phyloP scores from a whole-genome alignment of 1,140 invertebrate genomes.

The Ostrea edulis region DNA sequence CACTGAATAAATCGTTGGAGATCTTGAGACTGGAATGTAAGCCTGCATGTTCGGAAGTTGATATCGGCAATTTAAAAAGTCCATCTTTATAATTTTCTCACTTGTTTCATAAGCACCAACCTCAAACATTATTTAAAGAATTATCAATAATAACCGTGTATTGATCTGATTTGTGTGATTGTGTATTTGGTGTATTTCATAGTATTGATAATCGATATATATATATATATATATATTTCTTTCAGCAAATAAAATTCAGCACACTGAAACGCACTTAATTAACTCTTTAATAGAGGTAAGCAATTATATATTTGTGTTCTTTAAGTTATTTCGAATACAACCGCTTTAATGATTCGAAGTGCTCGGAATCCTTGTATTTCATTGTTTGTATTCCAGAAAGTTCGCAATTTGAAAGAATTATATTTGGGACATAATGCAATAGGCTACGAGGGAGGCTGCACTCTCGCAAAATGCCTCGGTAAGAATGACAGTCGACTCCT shows the following conservation, averaged over 20 bases:
- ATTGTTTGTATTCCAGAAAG: constrained; percentile 51
- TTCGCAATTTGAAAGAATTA: constrained; percentile 58
- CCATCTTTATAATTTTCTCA: not conserved
- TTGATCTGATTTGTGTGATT: not conserved
- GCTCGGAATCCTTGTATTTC: not conserved
- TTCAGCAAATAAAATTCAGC: constrained; percentile 64
- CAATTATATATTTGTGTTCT: not conserved
- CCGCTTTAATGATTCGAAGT: not conserved
- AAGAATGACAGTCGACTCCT: not conserved
- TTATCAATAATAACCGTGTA: constrained; percentile 24
- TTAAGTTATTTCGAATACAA: not conserved
- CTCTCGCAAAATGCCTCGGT: constrained; percentile 62
- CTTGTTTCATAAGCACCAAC: not conserved
- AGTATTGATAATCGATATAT: not conserved
- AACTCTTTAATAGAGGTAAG: constrained; percentile 61
- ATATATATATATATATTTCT: constrained; percentile 7
- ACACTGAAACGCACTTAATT: constrained; percentile 59
- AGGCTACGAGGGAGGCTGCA: constrained; percentile 60
- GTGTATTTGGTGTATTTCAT: too few relatives aligned
- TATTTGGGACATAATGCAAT: constrained; percentile 67
- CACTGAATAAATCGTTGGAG: constrained; percentile 90
- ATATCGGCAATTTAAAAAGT: not conserved
- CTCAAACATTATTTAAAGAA: not conserved
- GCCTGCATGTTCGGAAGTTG: not conserved
- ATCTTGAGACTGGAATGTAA: constrained; percentile 85